phyloP scores from a whole-genome alignment of 2,797 vertebrate genomes.

The Poecile montanus region DNA sequence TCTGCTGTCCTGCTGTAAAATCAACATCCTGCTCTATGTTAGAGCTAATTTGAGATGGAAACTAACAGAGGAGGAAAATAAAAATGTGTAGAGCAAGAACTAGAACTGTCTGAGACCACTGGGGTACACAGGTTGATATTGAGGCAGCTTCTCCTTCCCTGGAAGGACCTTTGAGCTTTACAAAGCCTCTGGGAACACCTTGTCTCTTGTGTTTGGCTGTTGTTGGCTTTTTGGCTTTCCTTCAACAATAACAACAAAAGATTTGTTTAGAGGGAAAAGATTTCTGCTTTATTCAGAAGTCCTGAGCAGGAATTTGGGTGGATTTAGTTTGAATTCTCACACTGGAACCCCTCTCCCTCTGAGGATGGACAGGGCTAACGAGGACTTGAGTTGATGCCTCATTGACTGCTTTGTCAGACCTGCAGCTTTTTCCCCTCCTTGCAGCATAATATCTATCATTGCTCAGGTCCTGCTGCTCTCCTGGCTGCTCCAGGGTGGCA shows the following conservation, averaged over 20 bases:
- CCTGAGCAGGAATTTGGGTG: background rate
- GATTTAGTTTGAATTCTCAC: background rate
- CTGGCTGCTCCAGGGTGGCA: background rate
- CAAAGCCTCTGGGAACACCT: conserved; percentile 26
- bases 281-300: background rate
- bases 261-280: background rate
- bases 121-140: background rate
- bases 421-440: background rate
- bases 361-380: background rate
- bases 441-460: background rate
- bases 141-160: background rate
- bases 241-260: conserved; percentile 1
- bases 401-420: background rate
- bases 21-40: background rate
- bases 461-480: background rate
- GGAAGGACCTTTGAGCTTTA: background rate
- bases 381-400: background rate
- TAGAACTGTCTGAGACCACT: background rate
- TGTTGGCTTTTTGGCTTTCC: background rate
- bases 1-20: background rate
- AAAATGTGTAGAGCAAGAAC: background rate
- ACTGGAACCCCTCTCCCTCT: background rate
- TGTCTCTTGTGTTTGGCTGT: background rate
- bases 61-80: background rate
- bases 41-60: background rate